Evolutionary conservation across 23 tunicate genomes (phyloP).

Genomic region (Aplidium turbinatum): DNA sequence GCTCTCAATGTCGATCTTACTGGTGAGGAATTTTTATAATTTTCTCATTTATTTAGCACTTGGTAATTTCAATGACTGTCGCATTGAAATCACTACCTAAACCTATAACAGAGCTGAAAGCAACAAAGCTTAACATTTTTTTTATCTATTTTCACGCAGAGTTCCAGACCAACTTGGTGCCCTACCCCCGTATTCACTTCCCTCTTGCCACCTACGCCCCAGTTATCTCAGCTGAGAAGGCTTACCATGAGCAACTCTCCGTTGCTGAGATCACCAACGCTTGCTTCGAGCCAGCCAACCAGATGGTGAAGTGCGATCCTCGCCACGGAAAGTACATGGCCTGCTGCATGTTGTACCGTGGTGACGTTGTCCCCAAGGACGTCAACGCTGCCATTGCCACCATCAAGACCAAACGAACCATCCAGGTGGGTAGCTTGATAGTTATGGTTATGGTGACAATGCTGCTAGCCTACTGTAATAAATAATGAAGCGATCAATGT

Average conservation of each 20-base stretch:
- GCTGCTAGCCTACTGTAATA: background rate
- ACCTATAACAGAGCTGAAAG: no score
- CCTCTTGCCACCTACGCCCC: constrained; percentile 92
- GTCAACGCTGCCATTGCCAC: constrained; percentile 93
- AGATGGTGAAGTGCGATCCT: constrained; percentile 97
- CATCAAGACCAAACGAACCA: constrained; percentile 86
- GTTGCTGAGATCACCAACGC: constrained; percentile 89
- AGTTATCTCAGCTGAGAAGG: constrained; percentile 83
- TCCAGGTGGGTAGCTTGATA: constrained; percentile 39
- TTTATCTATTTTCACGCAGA: no score
- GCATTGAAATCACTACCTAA: no score
- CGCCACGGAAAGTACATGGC: constrained; percentile 98
- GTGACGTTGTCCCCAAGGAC: constrained; percentile 95
- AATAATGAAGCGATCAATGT: background rate
- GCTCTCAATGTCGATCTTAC: constrained; percentile 89
- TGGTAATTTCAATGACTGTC: no score
- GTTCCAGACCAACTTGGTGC: constrained; percentile 96
- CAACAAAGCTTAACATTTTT: no score
- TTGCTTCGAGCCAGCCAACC: constrained; percentile 89
- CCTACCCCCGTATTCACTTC: constrained; percentile 92
- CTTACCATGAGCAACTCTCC: constrained; percentile 85
- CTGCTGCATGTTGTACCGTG: constrained; percentile 89
- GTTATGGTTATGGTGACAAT: background rate
- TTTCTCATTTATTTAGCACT: no score
- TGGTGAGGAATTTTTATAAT: no score